Evolutionary conservation across 1,140 invertebrate species (phyloP).

Genomic region (Heliconius himera): DNA sequence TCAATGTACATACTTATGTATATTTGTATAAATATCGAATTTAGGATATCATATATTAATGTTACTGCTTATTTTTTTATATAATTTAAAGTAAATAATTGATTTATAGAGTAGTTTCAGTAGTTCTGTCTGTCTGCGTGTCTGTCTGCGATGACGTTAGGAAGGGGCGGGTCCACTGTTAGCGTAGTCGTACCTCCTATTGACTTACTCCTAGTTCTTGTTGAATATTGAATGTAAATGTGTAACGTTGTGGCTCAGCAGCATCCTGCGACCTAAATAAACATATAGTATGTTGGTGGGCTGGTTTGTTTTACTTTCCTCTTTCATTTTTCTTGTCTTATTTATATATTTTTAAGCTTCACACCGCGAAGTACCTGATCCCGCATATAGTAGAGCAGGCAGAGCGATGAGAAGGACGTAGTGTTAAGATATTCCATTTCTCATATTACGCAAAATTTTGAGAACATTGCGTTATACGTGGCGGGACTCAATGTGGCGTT

Average conservation of each 20-base stretch:
- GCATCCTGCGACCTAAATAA: slow-evolving; percentile 68
- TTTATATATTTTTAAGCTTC: too few species aligned
- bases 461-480: too few species aligned
- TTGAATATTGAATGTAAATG: slow-evolving; percentile 78
- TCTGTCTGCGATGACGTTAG: slow-evolving; percentile 28
- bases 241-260: slow-evolving; percentile 74
- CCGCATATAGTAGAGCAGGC: too few species aligned
- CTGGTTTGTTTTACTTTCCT: slow-evolving; percentile 40
- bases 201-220: slow-evolving; percentile 79
- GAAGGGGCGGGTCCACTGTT: slow-evolving; percentile 61
- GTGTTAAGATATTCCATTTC: too few species aligned
- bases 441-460: too few species aligned
- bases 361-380: too few species aligned
- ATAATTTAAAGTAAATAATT: neutral
- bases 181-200: slow-evolving; percentile 74
- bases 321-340: neutral
- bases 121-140: neutral
- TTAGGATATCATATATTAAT: neutral
- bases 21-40: slow-evolving; percentile 1
- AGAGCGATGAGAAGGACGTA: too few species aligned
- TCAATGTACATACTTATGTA: slow-evolving; percentile 9
- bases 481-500: too few species aligned
- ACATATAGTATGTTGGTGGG: slow-evolving; percentile 73
- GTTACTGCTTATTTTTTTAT: neutral
- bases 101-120: neutral